A percentile compares a stretch with the other conserved stretches of the same genome.
phyloP scores from a whole-genome alignment of 2,113 vertebrate species.

The Actinemys pallida region DNA sequence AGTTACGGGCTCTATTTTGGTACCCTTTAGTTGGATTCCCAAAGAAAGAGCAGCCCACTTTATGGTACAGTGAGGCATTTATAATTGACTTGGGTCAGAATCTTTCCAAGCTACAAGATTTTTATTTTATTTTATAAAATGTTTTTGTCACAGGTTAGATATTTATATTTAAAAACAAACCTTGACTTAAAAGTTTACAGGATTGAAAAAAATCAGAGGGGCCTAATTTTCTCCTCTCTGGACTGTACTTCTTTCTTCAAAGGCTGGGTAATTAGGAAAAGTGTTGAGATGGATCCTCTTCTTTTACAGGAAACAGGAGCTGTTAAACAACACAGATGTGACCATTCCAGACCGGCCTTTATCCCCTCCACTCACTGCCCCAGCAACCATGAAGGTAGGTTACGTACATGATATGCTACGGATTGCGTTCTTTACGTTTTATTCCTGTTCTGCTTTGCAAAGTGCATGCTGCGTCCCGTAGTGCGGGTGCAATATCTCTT shows the following conservation, averaged over 20 bases:
- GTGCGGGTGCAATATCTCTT: too few relatives aligned
- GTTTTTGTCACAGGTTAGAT: not conserved
- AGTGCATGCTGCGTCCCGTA: not conserved
- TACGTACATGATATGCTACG: not conserved
- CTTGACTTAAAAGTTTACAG: not conserved
- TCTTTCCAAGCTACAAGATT: not conserved
- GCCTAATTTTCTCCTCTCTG: not conserved
- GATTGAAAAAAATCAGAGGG: not conserved
- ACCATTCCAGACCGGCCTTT: constrained; percentile 88
- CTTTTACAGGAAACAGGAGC: constrained; percentile 92
- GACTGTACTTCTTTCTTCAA: accelerated
- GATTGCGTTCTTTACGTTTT: too few relatives aligned
- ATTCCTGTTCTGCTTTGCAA: not conserved
- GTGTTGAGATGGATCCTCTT: constrained; percentile 19
- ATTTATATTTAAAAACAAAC: not conserved
- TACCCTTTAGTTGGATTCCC: not conserved
- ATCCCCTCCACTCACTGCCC: constrained; percentile 92
- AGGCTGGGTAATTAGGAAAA: not conserved
- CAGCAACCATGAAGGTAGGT: constrained; percentile 94
- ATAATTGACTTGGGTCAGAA: accelerated
- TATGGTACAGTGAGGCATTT: accelerated
- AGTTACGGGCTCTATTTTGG: not conserved
- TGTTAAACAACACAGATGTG: constrained; percentile 88
- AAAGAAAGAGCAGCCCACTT: accelerated
- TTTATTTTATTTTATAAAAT: not conserved